Conservation (phyloP, 2,888 invertebrate species). For the Sipha maydis region DNA sequence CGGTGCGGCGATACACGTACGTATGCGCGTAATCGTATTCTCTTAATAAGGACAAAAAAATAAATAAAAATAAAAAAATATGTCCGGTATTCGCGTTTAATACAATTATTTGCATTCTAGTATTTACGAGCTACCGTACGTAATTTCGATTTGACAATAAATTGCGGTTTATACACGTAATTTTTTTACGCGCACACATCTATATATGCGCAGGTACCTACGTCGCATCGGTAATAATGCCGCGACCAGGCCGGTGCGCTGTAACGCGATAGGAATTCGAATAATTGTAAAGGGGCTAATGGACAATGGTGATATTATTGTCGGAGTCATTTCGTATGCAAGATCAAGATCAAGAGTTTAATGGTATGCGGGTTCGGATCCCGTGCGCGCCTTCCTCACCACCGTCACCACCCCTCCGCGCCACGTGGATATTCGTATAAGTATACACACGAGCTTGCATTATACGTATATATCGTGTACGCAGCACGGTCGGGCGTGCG, state of each 20-base stretch:
- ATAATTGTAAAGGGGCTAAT: conserved; percentile 52
- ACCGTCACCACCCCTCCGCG: neutral
- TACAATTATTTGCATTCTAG: conserved; percentile 46
- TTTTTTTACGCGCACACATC: too few relatives aligned
- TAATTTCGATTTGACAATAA: conserved; percentile 50
- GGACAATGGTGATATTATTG: conserved; percentile 61
- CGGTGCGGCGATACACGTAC: too few relatives aligned
- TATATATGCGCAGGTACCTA: too few relatives aligned
- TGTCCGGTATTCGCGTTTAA: conserved; percentile 38
- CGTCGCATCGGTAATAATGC: conserved; percentile 35
- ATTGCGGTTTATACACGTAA: conserved; percentile 22
- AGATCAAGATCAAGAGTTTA: conserved; percentile 61
- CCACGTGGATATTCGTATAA: neutral
- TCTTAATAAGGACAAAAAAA: neutral
- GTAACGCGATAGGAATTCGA: conserved; percentile 29
- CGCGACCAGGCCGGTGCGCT: neutral
- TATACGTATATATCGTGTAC: neutral
- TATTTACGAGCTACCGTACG: conserved; percentile 52
- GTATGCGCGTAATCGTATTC: neutral
- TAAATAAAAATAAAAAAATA: neutral
- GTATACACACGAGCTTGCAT: neutral
- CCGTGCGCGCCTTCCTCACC: neutral
- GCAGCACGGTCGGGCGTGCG: conserved; percentile 36
- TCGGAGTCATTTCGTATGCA: conserved; percentile 58
- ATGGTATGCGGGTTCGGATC: conserved; percentile 53